Percentiles rank a stretch among this genome's conserved stretches.
These are phyloP conservation scores for Eunapius fragilis DNA, from an alignment of 37 sponge, comb jelly and placozoan genomes.

Conservation along the genomic window DNA sequence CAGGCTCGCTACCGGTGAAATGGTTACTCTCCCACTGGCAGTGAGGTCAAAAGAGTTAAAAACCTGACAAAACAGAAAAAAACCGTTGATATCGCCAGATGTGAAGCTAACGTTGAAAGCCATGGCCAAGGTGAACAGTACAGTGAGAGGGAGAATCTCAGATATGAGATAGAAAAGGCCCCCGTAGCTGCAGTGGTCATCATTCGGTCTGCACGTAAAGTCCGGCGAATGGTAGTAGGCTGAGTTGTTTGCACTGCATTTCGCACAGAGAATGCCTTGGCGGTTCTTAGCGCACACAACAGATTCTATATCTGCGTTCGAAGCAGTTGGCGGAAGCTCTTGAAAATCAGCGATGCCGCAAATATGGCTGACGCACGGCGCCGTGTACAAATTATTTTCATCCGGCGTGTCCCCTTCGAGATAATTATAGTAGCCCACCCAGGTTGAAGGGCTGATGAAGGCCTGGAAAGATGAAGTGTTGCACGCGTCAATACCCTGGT, in stretches of 20 bases:
- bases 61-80: conserved; percentile 48
- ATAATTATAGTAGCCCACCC: conserved; percentile 27
- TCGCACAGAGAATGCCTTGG: conserved; percentile 43
- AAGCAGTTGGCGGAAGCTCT: neutral
- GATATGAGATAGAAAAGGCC: conserved; percentile 37
- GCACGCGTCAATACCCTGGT: neutral
- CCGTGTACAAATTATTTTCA: conserved; percentile 10
- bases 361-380: conserved; percentile 10
- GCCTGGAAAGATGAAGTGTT: conserved; percentile 5
- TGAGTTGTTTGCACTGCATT: conserved; percentile 13
- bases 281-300: conserved; percentile 21
- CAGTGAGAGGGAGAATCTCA: conserved; percentile 45
- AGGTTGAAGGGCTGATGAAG: conserved; percentile 22
- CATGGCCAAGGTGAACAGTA: conserved; percentile 20
- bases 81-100: conserved; percentile 37
- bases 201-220: conserved; percentile 4
- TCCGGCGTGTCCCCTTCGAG: neutral
- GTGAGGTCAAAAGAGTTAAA: conserved; percentile 18
- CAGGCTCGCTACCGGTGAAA: neutral
- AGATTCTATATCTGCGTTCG: neutral
- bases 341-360: too few relatives aligned
- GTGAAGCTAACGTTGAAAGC: conserved; percentile 50
- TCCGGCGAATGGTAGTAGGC: conserved; percentile 41
- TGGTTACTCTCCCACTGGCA: neutral
- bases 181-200: conserved; percentile 15